Evolutionary conservation across 2,113 vertebrate genomes (phyloP).

Genomic region (Spheniscus mendiculus): DNA sequence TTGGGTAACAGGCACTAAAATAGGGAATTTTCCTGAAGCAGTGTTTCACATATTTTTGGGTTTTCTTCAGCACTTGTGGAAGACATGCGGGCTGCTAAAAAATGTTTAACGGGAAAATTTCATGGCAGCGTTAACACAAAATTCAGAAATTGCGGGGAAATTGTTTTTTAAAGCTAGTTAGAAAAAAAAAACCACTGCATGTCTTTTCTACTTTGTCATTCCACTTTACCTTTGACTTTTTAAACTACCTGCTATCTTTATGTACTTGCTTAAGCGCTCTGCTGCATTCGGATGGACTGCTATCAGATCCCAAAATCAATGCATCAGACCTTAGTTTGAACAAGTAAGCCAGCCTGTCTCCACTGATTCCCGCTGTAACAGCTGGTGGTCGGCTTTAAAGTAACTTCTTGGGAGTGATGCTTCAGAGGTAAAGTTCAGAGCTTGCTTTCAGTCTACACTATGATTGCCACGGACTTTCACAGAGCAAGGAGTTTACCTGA

Average conservation of each 20-base stretch:
- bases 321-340: background rate
- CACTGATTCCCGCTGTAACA: background rate
- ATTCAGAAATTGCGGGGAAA: background rate
- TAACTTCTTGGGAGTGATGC: background rate
- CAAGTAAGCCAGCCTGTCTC: background rate
- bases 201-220: background rate
- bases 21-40: background rate
- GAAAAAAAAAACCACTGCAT: background rate
- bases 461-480: rapidly evolving
- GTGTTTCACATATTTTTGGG: background rate
- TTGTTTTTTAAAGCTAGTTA: background rate
- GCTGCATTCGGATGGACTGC: background rate
- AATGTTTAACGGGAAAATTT: background rate
- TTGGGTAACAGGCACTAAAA: background rate
- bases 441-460: background rate
- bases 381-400: background rate
- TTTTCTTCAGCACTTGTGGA: background rate
- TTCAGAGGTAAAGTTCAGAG: background rate
- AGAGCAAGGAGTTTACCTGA: background rate
- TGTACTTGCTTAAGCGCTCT: background rate
- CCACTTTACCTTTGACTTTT: background rate
- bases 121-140: background rate
- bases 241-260: background rate
- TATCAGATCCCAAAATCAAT: background rate
- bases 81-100: rapidly evolving